A percentile compares a stretch with the other conserved stretches of the same genome.
Evolutionary conservation across 2,888 invertebrate species (phyloP).

Genomic region (Eupeodes luniger): DNA sequence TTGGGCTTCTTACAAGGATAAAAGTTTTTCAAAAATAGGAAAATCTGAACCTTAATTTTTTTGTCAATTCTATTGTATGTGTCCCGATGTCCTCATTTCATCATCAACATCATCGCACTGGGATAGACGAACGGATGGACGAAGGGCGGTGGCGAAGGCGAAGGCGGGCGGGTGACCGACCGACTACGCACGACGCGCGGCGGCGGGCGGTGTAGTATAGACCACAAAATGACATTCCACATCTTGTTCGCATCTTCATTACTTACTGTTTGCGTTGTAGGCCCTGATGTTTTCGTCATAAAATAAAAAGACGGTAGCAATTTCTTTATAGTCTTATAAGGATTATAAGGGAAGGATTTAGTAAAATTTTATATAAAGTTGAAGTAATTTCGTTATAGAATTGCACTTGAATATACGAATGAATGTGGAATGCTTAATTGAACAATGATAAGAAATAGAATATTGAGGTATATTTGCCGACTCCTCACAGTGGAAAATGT

Average conservation of each 20-base stretch:
- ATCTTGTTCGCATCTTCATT: conserved; percentile 67
- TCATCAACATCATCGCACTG: conserved; percentile 8
- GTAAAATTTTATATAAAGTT: background rate
- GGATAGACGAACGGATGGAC: background rate
- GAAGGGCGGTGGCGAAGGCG: background rate
- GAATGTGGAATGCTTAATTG: too few relatives aligned
- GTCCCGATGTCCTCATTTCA: conserved; percentile 32
- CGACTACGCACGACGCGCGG: too few relatives aligned
- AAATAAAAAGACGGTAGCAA: conserved; percentile 54
- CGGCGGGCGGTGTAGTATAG: background rate
- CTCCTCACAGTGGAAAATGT: too few relatives aligned
- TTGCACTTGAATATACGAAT: too few relatives aligned
- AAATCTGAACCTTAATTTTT: background rate
- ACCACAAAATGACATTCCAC: conserved; percentile 49
- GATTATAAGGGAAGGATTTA: conserved; percentile 17
- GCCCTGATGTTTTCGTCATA: conserved; percentile 55
- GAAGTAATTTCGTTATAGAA: too few relatives aligned
- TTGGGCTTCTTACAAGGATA: conserved; percentile 14
- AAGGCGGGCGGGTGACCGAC: too few relatives aligned
- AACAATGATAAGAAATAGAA: too few relatives aligned
- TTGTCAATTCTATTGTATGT: conserved; percentile 6
- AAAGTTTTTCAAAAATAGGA: background rate
- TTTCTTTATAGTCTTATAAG: conserved; percentile 40
- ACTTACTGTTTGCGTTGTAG: background rate
- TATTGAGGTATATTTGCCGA: too few relatives aligned